phyloP scores from a whole-genome alignment of 2,888 invertebrate species.

The Carterocephalus palaemon region DNA sequence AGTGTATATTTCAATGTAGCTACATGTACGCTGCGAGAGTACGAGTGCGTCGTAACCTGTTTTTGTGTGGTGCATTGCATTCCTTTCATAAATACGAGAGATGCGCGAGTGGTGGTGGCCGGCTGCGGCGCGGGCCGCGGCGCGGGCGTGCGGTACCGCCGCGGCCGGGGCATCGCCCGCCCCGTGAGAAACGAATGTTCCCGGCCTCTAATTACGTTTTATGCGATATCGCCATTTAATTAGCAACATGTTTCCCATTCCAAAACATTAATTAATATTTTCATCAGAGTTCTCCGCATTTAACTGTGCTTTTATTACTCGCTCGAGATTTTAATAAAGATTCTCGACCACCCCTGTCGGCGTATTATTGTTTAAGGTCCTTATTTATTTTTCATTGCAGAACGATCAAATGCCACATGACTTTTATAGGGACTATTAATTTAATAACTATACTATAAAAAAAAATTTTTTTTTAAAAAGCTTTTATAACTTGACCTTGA shows the following conservation, averaged over 20 bases:
- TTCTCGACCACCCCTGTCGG: constrained; percentile 73
- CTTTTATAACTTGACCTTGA: too few species aligned
- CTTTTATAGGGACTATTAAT: constrained; percentile 6
- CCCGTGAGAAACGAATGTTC: constrained; percentile 73
- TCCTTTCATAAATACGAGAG: constrained; percentile 54
- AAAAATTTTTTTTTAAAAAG: too few species aligned
- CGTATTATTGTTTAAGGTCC: constrained; percentile 68
- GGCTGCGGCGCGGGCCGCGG: constrained; percentile 36
- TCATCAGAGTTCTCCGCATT: constrained; percentile 75
- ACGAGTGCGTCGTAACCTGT: constrained; percentile 54
- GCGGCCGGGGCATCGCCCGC: constrained; percentile 44
- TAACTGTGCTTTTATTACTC: constrained; percentile 77
- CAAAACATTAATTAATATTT: constrained; percentile 78
- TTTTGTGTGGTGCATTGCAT: constrained; percentile 57
- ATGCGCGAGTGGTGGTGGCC: constrained; percentile 34
- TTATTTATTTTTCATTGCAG: constrained; percentile 57
- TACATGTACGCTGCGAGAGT: constrained; percentile 36
- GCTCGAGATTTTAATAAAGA: constrained; percentile 77
- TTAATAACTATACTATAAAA: too few species aligned
- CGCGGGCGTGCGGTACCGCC: constrained; percentile 36
- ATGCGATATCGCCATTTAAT: constrained; percentile 78
- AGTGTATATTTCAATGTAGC: constrained; percentile 46
- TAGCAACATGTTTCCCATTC: constrained; percentile 78
- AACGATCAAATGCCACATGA: constrained; percentile 7
- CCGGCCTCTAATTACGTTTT: constrained; percentile 76